phyloP scores from a whole-genome alignment of 2,113 vertebrate genomes.

The Catharus fuscescens region DNA sequence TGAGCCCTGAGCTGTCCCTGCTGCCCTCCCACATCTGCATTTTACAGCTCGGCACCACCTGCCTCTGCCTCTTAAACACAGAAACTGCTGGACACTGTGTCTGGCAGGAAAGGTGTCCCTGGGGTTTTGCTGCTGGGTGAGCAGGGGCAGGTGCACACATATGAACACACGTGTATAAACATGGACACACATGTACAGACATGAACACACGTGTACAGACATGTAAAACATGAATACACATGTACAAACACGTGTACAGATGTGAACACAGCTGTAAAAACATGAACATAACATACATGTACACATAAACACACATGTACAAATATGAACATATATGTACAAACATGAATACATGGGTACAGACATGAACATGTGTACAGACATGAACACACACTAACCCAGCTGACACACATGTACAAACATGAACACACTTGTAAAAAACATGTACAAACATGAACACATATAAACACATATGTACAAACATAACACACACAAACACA shows the following conservation, averaged over 20 bases:
- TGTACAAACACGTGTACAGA: too few relatives aligned
- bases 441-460: too few relatives aligned
- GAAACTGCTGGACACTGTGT: not conserved
- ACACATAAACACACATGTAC: not conserved
- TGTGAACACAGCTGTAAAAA: too few relatives aligned
- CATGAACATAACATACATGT: not conserved
- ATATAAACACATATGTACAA: not conserved
- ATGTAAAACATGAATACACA: too few relatives aligned
- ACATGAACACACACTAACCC: too few relatives aligned
- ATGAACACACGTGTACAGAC: not conserved
- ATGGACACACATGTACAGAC: not conserved
- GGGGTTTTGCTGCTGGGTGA: fast-evolving
- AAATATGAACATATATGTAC: too few relatives aligned
- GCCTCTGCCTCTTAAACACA: fast-evolving
- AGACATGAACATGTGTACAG: too few relatives aligned
- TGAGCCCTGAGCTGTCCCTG: not conserved
- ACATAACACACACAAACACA: not conserved
- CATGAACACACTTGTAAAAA: not conserved
- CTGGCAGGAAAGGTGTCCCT: not conserved
- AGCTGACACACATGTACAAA: not conserved
- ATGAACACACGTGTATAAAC: not conserved
- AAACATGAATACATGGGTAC: too few relatives aligned
- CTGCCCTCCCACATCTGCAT: not conserved
- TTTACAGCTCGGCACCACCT: not conserved
- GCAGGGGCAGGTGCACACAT: not conserved